Conservation (phyloP, 2,888 invertebrate species). For the Lepetodrilus schrolli region DNA sequence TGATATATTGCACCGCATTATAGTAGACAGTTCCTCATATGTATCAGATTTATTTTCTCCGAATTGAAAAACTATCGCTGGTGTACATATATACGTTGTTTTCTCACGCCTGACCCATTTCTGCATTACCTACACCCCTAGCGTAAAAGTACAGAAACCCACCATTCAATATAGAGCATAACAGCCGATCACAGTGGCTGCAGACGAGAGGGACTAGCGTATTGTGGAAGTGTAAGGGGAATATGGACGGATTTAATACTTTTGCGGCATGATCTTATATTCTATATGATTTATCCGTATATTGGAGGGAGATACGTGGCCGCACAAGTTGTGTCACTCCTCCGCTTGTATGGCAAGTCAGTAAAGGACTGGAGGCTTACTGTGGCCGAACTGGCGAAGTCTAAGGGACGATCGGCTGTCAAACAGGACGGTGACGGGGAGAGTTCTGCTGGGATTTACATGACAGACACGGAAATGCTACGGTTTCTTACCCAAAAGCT, state of each 20-base stretch:
- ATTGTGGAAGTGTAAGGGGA: neutral
- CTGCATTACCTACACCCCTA: neutral
- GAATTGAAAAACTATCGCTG: too few relatives aligned
- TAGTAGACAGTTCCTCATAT: too few relatives aligned
- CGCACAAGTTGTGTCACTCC: neutral
- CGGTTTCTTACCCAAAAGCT: conserved; percentile 90
- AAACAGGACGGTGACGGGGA: too few relatives aligned
- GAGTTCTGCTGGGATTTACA: too few relatives aligned
- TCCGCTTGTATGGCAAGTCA: neutral
- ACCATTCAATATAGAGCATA: conserved; percentile 31
- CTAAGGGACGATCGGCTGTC: neutral
- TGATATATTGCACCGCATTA: too few relatives aligned
- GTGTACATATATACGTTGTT: too few relatives aligned
- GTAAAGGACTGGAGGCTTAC: neutral
- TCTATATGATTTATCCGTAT: conserved; percentile 24
- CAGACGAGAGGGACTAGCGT: neutral
- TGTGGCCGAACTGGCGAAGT: conserved; percentile 1
- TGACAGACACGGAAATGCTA: conserved; percentile 79
- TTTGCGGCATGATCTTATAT: conserved; percentile 10
- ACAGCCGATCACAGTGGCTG: conserved; percentile 20
- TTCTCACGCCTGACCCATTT: conserved; percentile 23
- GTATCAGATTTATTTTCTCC: too few relatives aligned
- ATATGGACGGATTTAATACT: conserved; percentile 19
- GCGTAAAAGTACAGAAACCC: neutral
- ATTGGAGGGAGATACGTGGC: conserved; percentile 4